These are phyloP conservation scores for Dufourea novaeangliae DNA, from an alignment of 1,140 invertebrate genomes.

Conservation along the genomic window DNA sequence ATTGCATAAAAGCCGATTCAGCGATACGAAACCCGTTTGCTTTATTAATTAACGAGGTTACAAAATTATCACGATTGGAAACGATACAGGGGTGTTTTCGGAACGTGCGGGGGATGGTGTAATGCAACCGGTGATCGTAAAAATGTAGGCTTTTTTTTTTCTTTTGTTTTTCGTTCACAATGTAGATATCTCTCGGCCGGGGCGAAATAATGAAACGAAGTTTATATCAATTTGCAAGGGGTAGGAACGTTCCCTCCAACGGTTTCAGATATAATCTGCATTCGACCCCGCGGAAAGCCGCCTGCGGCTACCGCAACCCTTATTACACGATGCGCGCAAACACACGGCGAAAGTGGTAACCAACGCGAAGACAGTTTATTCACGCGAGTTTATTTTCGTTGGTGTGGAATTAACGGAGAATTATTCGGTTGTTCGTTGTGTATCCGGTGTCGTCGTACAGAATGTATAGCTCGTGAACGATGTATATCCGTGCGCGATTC, in stretches of 20 bases:
- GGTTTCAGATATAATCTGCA: conserved; percentile 18
- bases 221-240: conserved; percentile 35
- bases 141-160: too few relatives aligned
- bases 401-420: conserved; percentile 3
- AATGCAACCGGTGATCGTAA: background rate
- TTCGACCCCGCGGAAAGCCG: background rate
- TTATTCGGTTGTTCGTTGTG: background rate
- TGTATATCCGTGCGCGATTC: background rate
- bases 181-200: background rate
- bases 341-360: conserved; percentile 10
- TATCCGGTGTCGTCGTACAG: background rate
- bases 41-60: conserved; percentile 17
- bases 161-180: background rate
- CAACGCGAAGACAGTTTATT: conserved; percentile 1
- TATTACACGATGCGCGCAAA: conserved; percentile 2
- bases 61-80: background rate
- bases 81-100: background rate
- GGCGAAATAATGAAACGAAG: conserved; percentile 9
- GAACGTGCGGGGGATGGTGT: too few relatives aligned
- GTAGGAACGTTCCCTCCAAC: conserved; percentile 4
- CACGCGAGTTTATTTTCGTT: background rate
- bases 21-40: background rate
- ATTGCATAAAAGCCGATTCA: background rate
- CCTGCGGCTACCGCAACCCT: conserved; percentile 6
- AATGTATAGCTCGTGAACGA: background rate